Base-by-base conservation (phyloP, 2,888 invertebrate species). In the Byasa hedistus region DNA sequence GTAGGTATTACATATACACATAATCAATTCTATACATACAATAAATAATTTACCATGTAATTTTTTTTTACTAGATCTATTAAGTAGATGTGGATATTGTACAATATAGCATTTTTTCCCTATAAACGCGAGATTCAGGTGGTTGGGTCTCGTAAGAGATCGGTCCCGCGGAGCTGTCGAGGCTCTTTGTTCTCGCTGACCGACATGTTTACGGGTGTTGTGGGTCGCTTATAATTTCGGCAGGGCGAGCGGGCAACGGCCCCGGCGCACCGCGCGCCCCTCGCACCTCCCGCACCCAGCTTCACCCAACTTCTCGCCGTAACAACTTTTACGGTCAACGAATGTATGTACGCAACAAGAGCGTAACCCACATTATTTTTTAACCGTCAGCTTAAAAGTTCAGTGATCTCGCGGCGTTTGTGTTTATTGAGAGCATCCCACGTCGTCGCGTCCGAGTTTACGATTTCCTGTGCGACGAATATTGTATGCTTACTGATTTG, bases 281-380 rank as follows among this genome's bases (percentile, higher is more conserved):
- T 5, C 70, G 71, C 73, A 69, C 75, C 73, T 73, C 73, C 67
- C 70, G 69, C 62, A 61, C 71, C 58, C 72, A 77, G 77, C 79
- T 78, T 79, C 12, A 39, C 39, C 39, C 39, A 39, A 15, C 78
- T 80, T 76, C 81, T 82, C 79, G 78, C 85, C 83, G 87, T 89
- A 89, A 89, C 85, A 89, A 86, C 89, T 88, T 89, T 89, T 89
- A 90, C 90, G 89, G 89, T 83, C 89, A 85, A 84, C 85, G 83
- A 87, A 86, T 87, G 89, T 89, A 89, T 88, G 85, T 73, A 75
- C 89, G 88, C 89, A 82, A 88, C 89, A 85, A 87, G 89, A 91
- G 86, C 91, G 90, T 91, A 91, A 90, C 91, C 91, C 83, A 91
- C 89, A 90, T 91, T 86, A 90, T 89, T 90, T 91, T 91, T 89